Evolutionary conservation across 2,888 invertebrate species (phyloP), one percentile per base, ranked within the genome.

Genomic region (Pseudanteris insignis): DNA sequence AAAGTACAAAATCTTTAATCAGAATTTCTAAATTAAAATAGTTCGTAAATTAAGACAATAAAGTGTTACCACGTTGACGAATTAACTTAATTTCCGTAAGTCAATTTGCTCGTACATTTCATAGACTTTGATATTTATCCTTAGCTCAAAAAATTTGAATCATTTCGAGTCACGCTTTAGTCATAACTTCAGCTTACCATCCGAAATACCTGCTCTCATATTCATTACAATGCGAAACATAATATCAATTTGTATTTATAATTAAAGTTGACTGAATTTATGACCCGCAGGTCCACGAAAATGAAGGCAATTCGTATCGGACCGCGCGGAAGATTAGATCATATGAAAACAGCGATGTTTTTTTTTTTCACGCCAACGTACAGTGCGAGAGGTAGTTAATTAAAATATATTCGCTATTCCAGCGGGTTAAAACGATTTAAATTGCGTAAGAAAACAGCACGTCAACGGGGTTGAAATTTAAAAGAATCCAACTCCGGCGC

Each of bases 161-260:
- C n/a, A 25, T 38, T 38, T 36, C 1, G 10, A 14, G 1, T 8
- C 25, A 5, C 13, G 2, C 2, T 13, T 33, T 24, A n/a, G n/a
- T n/a, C n/a, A n/a, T 15, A 15, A n/a, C 33, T 11, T 1, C 9
- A 7, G n/a, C 15, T 7, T 30, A 13, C 2, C 15, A 2, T 7
- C 2, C 25, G 14, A 9, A 25, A 32, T 10, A 15, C 21, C 25
- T 7, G 21, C 28, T 34, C 11, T 10, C 38, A 21, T 40, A 50
- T 50, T 33, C 51, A 18, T 34, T 41, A 28, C 33, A 41, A 41
- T 51, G 34, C 29, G 18, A 34, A 34, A 41, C 34, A 21, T 29
- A 40, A 51, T 11, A 28, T 41, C 51, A 51, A 51, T 51, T 51
- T 51, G 51, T 51, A 41, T 51, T 41, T 51, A 51, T 34, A 51